These are phyloP conservation scores for Metalampra italica DNA, from an alignment of 2,888 invertebrate species.

Conservation along the genomic window DNA sequence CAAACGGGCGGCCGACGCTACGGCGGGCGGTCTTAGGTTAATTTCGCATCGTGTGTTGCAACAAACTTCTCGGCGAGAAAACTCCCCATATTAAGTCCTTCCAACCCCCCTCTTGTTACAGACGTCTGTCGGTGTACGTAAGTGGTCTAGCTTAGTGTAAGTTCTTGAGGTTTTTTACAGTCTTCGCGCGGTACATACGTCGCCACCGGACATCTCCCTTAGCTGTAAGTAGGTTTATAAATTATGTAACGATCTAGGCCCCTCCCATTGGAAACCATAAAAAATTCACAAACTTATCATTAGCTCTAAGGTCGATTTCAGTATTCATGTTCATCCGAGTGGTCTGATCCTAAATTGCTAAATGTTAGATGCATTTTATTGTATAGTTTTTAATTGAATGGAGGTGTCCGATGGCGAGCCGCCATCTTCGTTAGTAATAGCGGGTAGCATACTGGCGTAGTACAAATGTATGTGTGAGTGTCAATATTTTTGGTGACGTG, in stretches of 20 bases:
- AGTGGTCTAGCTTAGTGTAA: slow-evolving; percentile 49
- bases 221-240: slow-evolving; percentile 61
- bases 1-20: slow-evolving; percentile 40
- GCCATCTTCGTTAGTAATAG: slow-evolving; percentile 39
- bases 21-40: slow-evolving; percentile 52
- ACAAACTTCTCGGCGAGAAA: slow-evolving; percentile 73
- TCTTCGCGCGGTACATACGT: slow-evolving; percentile 25
- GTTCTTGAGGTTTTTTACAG: slow-evolving; percentile 34
- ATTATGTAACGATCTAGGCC: slow-evolving; percentile 40
- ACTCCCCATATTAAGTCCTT: slow-evolving; percentile 20
- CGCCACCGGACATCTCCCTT: slow-evolving; percentile 47
- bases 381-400: slow-evolving; percentile 37
- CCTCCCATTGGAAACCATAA: slow-evolving; percentile 13
- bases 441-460: slow-evolving; percentile 72
- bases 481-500: slow-evolving; percentile 29
- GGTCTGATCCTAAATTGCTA: slow-evolving; percentile 44
- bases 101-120: slow-evolving; percentile 20
- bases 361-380: slow-evolving; percentile 56
- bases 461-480: slow-evolving; percentile 68
- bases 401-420: slow-evolving; percentile 49
- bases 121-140: slow-evolving; percentile 28
- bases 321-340: slow-evolving; percentile 42
- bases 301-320: slow-evolving; percentile 42
- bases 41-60: slow-evolving; percentile 64
- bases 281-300: slow-evolving; percentile 40